Conservation (phyloP, 2,888 invertebrate genomes). For the Mechanitis messenoides region DNA sequence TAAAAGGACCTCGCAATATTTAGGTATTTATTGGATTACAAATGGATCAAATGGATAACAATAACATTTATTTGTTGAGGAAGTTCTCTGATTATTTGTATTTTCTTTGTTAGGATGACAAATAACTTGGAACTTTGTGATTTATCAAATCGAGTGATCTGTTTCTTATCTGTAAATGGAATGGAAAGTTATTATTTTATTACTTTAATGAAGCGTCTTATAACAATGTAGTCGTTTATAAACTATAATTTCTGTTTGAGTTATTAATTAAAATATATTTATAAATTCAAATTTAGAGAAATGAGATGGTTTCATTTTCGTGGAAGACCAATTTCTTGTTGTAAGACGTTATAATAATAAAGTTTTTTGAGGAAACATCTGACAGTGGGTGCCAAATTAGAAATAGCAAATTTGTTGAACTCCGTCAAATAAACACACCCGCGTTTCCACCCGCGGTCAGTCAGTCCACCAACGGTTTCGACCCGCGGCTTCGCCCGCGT, state of each 20-base stretch:
- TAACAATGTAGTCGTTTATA: no score
- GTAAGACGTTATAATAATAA: constrained; percentile 57
- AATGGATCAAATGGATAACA: background rate
- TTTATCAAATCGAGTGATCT: background rate
- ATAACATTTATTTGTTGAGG: constrained; percentile 2
- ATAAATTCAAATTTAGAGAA: constrained; percentile 20
- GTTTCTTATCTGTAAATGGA: background rate
- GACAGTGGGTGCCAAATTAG: no score
- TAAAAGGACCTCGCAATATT: background rate
- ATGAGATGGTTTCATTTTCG: constrained; percentile 31
- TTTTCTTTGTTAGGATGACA: background rate
- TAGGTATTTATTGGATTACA: background rate
- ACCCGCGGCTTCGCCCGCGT: no score
- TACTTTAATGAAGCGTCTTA: no score
- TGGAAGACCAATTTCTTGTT: constrained; percentile 46
- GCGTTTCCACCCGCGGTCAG: no score
- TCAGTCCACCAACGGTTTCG: no score
- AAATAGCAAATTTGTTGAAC: no score
- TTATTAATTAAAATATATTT: constrained; percentile 10
- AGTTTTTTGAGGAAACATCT: constrained; percentile 39
- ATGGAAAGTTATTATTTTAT: background rate
- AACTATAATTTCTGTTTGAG: no score
- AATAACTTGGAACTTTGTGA: background rate
- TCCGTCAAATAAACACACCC: no score
- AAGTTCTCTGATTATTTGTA: background rate